Evolutionary conservation across 2,113 vertebrate species (phyloP).

Genomic region (Prolemur simus): DNA sequence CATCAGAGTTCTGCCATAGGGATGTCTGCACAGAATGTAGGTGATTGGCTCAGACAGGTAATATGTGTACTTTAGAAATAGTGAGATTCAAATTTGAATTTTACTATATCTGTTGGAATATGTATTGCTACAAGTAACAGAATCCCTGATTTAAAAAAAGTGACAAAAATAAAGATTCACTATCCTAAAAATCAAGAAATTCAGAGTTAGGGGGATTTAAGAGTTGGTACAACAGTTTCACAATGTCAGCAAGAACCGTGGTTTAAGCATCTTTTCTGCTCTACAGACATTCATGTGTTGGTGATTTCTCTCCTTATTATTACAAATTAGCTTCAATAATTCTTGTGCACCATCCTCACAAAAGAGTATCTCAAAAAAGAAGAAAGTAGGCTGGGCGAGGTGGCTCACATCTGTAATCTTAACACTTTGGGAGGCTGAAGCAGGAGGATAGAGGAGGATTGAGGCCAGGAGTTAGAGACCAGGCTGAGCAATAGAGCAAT

Average conservation of each 20-base stretch:
- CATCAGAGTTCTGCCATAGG: not conserved
- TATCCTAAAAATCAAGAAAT: constrained; percentile 18
- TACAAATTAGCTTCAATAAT: not conserved
- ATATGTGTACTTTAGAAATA: not conserved
- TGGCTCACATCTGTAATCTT: too few species aligned
- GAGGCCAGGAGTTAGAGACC: too few species aligned
- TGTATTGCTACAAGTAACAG: not conserved
- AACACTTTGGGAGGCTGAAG: too few species aligned
- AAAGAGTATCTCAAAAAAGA: not conserved
- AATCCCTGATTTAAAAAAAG: constrained; percentile 10
- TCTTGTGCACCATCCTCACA: not conserved
- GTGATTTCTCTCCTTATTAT: not conserved
- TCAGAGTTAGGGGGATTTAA: not conserved
- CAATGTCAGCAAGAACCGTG: not conserved
- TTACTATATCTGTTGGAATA: not conserved
- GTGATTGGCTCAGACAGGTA: not conserved
- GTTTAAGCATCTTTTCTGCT: not conserved
- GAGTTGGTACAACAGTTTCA: not conserved
- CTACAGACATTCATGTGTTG: not conserved
- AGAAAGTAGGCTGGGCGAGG: not conserved
- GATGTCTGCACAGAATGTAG: not conserved
- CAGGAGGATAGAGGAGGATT: too few species aligned
- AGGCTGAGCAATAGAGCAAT: too few species aligned
- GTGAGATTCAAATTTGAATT: constrained; percentile 1
- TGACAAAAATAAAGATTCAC: not conserved